phyloP scores from a whole-genome alignment of 2,113 vertebrate genomes.

The Chaetorhynchus papuensis region DNA sequence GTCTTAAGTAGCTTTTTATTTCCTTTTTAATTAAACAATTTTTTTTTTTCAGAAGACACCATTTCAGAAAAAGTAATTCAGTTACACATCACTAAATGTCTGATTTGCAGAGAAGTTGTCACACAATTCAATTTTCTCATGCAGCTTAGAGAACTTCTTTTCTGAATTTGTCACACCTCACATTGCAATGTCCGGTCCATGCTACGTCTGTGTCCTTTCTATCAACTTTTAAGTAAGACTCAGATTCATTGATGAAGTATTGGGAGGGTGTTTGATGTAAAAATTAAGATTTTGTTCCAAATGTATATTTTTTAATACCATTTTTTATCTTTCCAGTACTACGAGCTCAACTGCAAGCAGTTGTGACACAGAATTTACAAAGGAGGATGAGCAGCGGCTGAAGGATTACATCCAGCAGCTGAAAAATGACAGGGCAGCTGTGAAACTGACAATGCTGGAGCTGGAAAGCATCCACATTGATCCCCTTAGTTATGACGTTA shows the following conservation, averaged over 20 bases:
- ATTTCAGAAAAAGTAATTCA: background rate
- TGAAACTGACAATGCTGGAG: slow-evolving; percentile 87
- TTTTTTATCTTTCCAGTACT: slow-evolving; percentile 70
- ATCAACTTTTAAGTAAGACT: background rate
- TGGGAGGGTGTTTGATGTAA: background rate
- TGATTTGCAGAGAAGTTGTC: background rate
- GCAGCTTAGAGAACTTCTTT: background rate
- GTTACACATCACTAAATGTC: background rate
- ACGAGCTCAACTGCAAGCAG: slow-evolving; percentile 88
- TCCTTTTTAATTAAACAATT: background rate
- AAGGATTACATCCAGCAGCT: slow-evolving; percentile 88
- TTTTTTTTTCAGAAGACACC: background rate
- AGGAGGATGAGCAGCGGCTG: slow-evolving; percentile 85
- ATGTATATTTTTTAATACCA: background rate
- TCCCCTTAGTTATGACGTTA: slow-evolving; percentile 82
- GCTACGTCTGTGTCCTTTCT: background rate
- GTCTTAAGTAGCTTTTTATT: background rate
- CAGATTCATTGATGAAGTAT: background rate
- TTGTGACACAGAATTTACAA: slow-evolving; percentile 85
- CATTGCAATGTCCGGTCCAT: background rate
- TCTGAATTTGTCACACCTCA: background rate
- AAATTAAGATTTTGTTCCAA: background rate
- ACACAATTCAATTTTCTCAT: background rate
- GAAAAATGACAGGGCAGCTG: slow-evolving; percentile 84
- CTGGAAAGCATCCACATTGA: slow-evolving; percentile 88